These are phyloP conservation scores for Crax fasciolata DNA, from an alignment of 2,797 vertebrate genomes.

Conservation along the genomic window DNA sequence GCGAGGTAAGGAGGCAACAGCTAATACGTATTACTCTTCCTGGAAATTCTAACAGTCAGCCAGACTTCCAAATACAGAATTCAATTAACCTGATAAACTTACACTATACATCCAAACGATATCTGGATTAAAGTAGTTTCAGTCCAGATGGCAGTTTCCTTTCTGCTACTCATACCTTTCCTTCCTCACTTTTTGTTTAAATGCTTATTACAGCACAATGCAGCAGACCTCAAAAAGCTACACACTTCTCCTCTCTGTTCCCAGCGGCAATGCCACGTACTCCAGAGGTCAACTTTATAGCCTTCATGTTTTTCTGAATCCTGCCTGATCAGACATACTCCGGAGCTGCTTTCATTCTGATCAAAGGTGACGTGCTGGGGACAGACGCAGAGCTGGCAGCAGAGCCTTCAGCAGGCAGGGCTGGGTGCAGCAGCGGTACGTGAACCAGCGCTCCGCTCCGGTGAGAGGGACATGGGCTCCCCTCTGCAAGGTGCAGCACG, in stretches of 20 bases:
- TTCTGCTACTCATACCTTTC: neutral
- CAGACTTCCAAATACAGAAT: neutral
- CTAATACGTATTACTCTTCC: neutral
- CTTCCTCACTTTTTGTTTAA: conserved; percentile 24
- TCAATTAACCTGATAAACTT: conserved; percentile 29
- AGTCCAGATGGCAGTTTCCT: neutral
- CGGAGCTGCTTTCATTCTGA: conserved; percentile 40
- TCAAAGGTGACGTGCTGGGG: neutral
- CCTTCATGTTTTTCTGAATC: conserved; percentile 38
- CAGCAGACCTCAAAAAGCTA: conserved; percentile 35
- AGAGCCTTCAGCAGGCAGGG: conserved; percentile 2
- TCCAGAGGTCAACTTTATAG: conserved; percentile 39
- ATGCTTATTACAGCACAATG: neutral
- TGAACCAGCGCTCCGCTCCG: neutral
- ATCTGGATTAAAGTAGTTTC: conserved; percentile 15
- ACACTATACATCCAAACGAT: neutral
- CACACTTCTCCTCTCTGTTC: conserved; percentile 18
- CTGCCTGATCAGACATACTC: conserved; percentile 25
- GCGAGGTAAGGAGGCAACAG: neutral
- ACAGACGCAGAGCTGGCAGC: neutral
- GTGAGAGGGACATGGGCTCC: neutral
- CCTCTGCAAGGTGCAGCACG: neutral
- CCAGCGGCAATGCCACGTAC: neutral
- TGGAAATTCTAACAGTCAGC: neutral
- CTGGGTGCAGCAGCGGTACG: rapidly evolving